Evolutionary conservation across 2,113 vertebrate species (phyloP).

Genomic region (Nibea albiflora): DNA sequence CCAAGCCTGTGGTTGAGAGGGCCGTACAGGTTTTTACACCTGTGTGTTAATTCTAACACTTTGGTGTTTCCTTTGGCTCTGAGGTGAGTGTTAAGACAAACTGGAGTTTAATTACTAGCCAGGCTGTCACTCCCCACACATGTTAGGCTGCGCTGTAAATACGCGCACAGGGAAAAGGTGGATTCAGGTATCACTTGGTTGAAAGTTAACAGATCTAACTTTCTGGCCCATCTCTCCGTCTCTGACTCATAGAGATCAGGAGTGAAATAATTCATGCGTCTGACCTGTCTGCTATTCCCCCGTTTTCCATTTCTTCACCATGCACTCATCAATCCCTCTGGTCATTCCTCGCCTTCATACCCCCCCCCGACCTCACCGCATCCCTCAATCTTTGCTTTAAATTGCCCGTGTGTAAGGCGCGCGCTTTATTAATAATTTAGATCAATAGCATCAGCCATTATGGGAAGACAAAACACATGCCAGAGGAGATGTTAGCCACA

Average conservation of each 20-base stretch:
- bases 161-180: constrained; percentile 27
- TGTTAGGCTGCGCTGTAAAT: constrained; percentile 35
- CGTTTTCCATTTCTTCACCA: background rate
- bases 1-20: constrained; percentile 45
- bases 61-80: constrained; percentile 73
- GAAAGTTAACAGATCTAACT: background rate
- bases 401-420: background rate
- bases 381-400: background rate
- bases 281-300: background rate
- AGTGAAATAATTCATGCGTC: background rate
- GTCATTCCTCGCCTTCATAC: background rate
- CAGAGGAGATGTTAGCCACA: constrained; percentile 29
- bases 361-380: background rate
- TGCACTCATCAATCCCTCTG: background rate
- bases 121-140: constrained; percentile 50
- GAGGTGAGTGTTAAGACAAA: constrained; percentile 73
- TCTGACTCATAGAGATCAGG: background rate
- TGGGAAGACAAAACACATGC: constrained; percentile 36
- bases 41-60: constrained; percentile 74
- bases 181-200: constrained; percentile 20
- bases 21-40: constrained; percentile 63
- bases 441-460: constrained; percentile 34
- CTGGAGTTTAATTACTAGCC: constrained; percentile 64
- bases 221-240: background rate
- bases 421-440: constrained; percentile 35